phyloP scores from a whole-genome alignment of 2,888 invertebrate species.

The Andrena fulva region DNA sequence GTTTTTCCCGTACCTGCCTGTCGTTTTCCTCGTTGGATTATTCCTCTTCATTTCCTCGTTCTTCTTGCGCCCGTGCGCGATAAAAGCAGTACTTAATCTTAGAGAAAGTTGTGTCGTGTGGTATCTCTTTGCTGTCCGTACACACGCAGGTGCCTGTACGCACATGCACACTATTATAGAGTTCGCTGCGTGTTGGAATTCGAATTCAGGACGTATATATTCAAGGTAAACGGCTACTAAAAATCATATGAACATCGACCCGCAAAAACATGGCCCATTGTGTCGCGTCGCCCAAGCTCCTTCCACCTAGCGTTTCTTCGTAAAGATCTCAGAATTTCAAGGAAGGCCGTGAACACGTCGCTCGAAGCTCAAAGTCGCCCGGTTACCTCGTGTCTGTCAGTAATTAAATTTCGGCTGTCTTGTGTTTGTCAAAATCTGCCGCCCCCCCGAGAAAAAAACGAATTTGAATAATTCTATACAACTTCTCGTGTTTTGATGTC shows the following conservation, averaged over 20 bases:
- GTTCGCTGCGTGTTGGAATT: slow-evolving; percentile 19
- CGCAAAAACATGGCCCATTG: background rate
- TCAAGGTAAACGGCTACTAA: slow-evolving; percentile 6
- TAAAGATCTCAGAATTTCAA: background rate
- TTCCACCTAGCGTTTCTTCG: background rate
- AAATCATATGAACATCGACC: background rate
- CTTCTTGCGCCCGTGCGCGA: background rate
- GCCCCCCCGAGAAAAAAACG: background rate
- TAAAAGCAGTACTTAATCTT: background rate
- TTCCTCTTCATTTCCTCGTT: background rate
- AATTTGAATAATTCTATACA: background rate
- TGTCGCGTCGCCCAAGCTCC: background rate
- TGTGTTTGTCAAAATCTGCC: background rate
- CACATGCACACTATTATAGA: slow-evolving; percentile 5
- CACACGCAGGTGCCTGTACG: background rate
- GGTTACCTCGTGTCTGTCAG: background rate
- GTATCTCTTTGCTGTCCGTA: background rate
- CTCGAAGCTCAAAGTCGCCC: background rate
- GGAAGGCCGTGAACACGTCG: background rate
- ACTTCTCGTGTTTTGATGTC: too few species aligned
- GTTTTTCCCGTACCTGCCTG: background rate
- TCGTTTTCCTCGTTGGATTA: slow-evolving; percentile 15
- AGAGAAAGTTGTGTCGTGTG: slow-evolving; percentile 5
- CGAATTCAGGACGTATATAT: slow-evolving; percentile 4
- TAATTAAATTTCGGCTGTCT: background rate